Percentiles rank a stretch among this genome's conserved stretches.
phyloP scores from a whole-genome alignment of 2,797 vertebrate genomes.

The Garrulus glandarius region DNA sequence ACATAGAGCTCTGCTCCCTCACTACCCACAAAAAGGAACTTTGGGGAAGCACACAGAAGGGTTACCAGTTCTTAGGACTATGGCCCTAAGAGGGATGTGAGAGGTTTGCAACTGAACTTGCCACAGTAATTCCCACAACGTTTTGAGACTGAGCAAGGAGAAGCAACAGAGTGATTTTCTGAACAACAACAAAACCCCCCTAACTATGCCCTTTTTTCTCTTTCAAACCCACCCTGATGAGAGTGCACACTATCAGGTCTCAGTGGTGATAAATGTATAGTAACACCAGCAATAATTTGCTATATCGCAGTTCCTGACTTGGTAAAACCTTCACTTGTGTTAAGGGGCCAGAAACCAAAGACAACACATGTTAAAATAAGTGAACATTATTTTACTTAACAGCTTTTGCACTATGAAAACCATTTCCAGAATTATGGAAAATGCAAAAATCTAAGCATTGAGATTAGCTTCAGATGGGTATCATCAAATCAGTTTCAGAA shows the following conservation, averaged over 20 bases:
- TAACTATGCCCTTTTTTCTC: neutral
- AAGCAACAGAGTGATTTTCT: neutral
- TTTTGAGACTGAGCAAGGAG: neutral
- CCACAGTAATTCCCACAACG: neutral
- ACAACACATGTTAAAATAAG: neutral
- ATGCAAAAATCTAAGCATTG: neutral
- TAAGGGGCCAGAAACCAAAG: neutral
- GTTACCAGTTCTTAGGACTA: neutral
- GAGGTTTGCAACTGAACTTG: neutral
- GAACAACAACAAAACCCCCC: fast-evolving
- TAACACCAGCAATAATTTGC: neutral
- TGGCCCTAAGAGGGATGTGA: fast-evolving
- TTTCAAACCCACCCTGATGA: neutral
- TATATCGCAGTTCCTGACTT: neutral
- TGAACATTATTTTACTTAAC: neutral
- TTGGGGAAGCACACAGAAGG: neutral
- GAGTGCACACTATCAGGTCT: fast-evolving
- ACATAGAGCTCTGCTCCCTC: neutral
- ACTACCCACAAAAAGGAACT: neutral
- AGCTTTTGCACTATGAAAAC: neutral
- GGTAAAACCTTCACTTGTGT: neutral
- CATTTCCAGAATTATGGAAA: neutral
- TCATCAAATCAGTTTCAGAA: neutral
- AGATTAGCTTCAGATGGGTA: neutral
- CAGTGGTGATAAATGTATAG: neutral